Evolutionary conservation across 30 jellyfish, hydroid and myxozoan genomes (phyloP).

Genomic region (Cassiopea andromeda): DNA sequence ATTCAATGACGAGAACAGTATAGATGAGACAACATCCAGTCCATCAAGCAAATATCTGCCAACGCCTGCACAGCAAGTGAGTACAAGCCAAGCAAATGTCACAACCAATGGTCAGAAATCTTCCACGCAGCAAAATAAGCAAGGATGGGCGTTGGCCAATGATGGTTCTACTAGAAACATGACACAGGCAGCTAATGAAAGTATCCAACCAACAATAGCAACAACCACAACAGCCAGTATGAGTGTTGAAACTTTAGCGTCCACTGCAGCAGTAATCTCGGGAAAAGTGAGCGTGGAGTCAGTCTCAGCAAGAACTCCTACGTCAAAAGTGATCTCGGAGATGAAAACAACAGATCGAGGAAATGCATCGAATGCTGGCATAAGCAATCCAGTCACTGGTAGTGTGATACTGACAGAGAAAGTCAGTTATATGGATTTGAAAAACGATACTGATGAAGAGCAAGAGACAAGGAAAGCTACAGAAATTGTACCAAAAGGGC

Average conservation of each 20-base stretch:
- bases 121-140: neutral
- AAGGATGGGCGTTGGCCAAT: neutral
- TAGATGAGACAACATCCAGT: neutral
- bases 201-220: neutral
- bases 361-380: constrained; percentile 10
- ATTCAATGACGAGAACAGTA: neutral
- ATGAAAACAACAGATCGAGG: constrained; percentile 19
- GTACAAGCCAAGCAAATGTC: neutral
- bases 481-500: neutral
- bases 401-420: constrained; percentile 69
- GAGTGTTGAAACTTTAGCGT: neutral
- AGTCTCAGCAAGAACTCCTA: neutral
- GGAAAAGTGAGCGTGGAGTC: neutral
- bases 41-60: neutral
- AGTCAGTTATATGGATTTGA: constrained; percentile 47
- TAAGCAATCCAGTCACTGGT: constrained; percentile 43
- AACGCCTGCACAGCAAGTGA: neutral
- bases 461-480: neutral
- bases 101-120: neutral
- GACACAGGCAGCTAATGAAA: neutral
- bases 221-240: neutral
- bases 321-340: constrained; percentile 28
- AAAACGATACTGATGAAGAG: constrained; percentile 23
- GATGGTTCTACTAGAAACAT: neutral
- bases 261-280: neutral